Evolutionary conservation across 1,140 invertebrate genomes (phyloP).

Genomic region (Vollenhovia emeryi): DNA sequence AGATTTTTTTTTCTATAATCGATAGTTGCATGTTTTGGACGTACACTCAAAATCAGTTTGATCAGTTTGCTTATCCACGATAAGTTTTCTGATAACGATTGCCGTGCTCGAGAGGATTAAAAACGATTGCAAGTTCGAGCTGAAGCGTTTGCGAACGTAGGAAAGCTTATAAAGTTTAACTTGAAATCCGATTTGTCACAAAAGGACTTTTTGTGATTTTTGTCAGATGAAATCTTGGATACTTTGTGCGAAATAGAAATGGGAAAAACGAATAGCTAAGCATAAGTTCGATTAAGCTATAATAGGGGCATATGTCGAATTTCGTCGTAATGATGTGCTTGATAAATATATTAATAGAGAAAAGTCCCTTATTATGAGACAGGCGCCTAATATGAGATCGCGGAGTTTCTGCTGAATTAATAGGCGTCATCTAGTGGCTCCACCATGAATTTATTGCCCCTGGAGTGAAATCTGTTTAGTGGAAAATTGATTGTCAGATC

Average conservation of each 20-base stretch:
- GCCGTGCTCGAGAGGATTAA: not conserved
- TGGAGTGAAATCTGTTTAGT: too few species aligned
- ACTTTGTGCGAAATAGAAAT: not conserved
- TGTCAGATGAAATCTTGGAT: not conserved
- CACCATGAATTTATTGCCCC: too few species aligned
- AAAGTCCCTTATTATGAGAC: too few species aligned
- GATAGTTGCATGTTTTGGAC: not conserved
- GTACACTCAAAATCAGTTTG: not conserved
- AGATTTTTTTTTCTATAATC: not conserved
- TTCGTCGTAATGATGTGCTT: too few species aligned
- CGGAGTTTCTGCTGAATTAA: too few species aligned
- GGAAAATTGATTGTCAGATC: too few species aligned
- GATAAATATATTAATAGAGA: too few species aligned
- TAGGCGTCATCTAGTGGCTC: too few species aligned
- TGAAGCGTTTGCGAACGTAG: not conserved
- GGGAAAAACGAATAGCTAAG: not conserved
- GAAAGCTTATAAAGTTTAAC: not conserved
- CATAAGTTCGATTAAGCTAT: not conserved
- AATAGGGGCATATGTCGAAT: not conserved
- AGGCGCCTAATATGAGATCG: too few species aligned
- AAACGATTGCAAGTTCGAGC: constrained; percentile 8
- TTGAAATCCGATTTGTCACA: constrained; percentile 9
- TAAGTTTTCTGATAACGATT: constrained; percentile 7
- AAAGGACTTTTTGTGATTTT: not conserved
- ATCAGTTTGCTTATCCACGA: not conserved